Conservation (phyloP, 2,797 vertebrate species). For the Bradypus variegatus region DNA sequence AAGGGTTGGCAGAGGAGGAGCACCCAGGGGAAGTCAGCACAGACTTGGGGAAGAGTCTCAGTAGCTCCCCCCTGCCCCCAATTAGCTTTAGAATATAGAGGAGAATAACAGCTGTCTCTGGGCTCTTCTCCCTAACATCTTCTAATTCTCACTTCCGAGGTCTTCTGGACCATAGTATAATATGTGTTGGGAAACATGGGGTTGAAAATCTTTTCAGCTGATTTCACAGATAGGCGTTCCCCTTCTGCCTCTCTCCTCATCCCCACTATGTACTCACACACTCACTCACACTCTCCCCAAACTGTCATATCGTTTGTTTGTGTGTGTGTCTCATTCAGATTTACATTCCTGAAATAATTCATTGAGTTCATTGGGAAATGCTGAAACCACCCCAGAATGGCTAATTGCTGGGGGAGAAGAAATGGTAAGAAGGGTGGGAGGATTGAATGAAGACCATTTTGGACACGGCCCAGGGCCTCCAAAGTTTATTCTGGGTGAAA, state of each 20-base stretch:
- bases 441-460: not conserved
- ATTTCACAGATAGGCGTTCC: not conserved
- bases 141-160: not conserved
- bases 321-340: conserved; percentile 14
- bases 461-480: not conserved
- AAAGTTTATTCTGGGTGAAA: not conserved
- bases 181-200: not conserved
- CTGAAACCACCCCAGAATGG: not conserved
- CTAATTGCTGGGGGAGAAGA: not conserved
- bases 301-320: not conserved
- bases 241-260: not conserved
- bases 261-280: not conserved
- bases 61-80: too few relatives aligned
- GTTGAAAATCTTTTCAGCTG: not conserved
- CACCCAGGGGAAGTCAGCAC: not conserved
- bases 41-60: not conserved
- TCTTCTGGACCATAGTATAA: not conserved
- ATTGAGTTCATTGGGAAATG: not conserved
- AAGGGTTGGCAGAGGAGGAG: fast-evolving
- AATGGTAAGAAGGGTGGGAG: not conserved
- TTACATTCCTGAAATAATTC: conserved; percentile 23
- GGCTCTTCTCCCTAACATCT: not conserved
- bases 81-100: not conserved
- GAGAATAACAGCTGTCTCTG: not conserved
- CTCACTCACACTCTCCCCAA: not conserved